A percentile compares a stretch with the other conserved stretches of the same genome.
phyloP scores from a whole-genome alignment of 1,140 invertebrate genomes.

The Drosophila pseudoananassae region DNA sequence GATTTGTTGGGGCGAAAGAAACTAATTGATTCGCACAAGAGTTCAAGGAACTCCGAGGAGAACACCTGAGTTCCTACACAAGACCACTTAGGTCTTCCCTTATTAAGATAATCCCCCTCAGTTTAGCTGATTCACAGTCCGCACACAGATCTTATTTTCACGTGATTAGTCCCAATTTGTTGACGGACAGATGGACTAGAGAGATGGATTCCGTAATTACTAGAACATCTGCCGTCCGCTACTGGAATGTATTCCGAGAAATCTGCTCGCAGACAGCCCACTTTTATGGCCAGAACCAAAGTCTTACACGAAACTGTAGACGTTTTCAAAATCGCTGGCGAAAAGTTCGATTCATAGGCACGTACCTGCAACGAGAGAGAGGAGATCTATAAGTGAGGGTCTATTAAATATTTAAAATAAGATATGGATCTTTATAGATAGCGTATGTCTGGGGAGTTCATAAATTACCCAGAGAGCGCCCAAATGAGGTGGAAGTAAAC shows the following conservation, averaged over 20 bases:
- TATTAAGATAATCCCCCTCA: constrained; percentile 21
- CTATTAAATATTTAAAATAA: no score
- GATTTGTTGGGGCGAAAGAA: constrained; percentile 8
- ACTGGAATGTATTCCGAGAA: constrained; percentile 41
- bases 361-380: constrained; percentile 50
- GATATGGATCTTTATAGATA: constrained; percentile 8
- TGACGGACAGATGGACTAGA: constrained; percentile 48
- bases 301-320: constrained; percentile 47
- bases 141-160: constrained; percentile 11
- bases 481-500: constrained; percentile 40
- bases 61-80: background rate
- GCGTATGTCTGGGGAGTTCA: constrained; percentile 11
- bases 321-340: constrained; percentile 29
- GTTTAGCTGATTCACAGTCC: constrained; percentile 3
- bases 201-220: constrained; percentile 53
- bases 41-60: constrained; percentile 2
- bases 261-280: constrained; percentile 39
- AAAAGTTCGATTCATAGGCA: constrained; percentile 44
- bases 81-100: background rate
- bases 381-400: background rate
- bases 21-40: constrained; percentile 11
- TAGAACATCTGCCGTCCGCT: constrained; percentile 27
- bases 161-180: constrained; percentile 41
- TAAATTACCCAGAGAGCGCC: constrained; percentile 21
- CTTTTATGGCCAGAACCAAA: constrained; percentile 31